Base-by-base conservation (phyloP, 2,888 invertebrate genomes). In the Scrobipalpa costella region DNA sequence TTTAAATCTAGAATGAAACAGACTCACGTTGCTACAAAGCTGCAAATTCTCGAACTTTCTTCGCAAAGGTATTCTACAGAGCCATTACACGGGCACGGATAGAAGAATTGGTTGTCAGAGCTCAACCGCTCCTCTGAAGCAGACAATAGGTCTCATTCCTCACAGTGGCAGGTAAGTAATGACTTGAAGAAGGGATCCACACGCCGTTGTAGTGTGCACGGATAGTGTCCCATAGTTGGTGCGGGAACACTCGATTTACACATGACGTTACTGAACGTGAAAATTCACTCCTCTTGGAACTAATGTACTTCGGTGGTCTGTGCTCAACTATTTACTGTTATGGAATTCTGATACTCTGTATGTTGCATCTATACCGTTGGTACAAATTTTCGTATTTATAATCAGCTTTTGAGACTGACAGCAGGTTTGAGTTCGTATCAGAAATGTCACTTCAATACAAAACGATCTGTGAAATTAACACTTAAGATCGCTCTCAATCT, bases 141-240 rank as follows among this genome's bases (percentile, higher is more conserved):
- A 44, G 44, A 44, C 44, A 44, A 44, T 44, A 15, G n/a, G 44
- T n/a, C 44, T 44, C 44, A 44, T 44, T 44, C 44, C 44, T 44
- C n/a, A 44, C 15, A 44, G 5, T 44, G 44, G n/a, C 44, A 44
- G 15, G 44, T 44, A 44, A 40, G 15, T 44, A 44, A 44, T n/a
- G 44, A 15, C 44, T 7, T 44, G 2, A 44, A 44, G n/a, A 44
- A 44, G 15, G 40, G n/a, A 15, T 27, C 27, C 27, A 27, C 27
- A 27, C 27, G 5, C 5, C 27, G 15, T 44, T 15, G n/a, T 15
- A n/a, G n/a, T 7, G 15, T n/a, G 5, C 44, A 44, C 44, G 6
- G 44, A 15, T n/a, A 44, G 44, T 44, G 44, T 44, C 44, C 44
- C 44, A 3, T 5, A n/a, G 6, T 44, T 44, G 27, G 27, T 44